Evolutionary conservation across 1,140 invertebrate genomes (phyloP), one percentile per base, ranked within the genome.

Genomic region (Pogonognathellus flavescens): DNA sequence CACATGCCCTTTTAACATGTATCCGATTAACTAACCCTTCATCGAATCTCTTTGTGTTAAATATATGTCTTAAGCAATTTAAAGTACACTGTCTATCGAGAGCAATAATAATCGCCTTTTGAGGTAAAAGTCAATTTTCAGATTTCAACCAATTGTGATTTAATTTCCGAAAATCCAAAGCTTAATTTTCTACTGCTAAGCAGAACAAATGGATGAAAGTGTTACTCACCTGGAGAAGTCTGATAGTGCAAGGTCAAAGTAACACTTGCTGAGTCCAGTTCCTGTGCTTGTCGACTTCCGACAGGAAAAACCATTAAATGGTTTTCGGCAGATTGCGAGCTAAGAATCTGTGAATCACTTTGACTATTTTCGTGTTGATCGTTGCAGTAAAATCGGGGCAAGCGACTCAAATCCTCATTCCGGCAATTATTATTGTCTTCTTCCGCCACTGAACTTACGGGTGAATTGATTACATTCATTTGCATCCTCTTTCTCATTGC

Each of bases 171-270:
- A n/a, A n/a, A n/a, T n/a, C n/a, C n/a, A n/a, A n/a, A n/a, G n/a
- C n/a, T n/a, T n/a, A n/a, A n/a, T n/a, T n/a, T n/a, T n/a, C n/a
- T n/a, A n/a, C n/a, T n/a, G n/a, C n/a, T n/a, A n/a, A n/a, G n/a
- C n/a, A 62, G 18, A 20, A 62, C 13, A 59, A 25, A 31, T 8
- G 0, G 13, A 70, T 5, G 10, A 49, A 76, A 49, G 31, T 9
- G 70, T 0, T 41, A 41, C 14, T 49, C 49, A 76, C 70, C 70
- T 76, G 70, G 16, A 1, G 18, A 10, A 49, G 31, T 50, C 14
- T 76, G 25, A 76, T 76, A 50, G 16, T 76, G 70, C 25, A 76
- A n/a, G 18, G 70, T 76, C 11, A 76, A 31, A 76, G 70, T 76
- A 31, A 49, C 4, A 76, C 1, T 31, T 16, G 25, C 41, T 49